Base-by-base conservation (phyloP, 2,888 invertebrate species). In the Shargacucullia verbasci region DNA sequence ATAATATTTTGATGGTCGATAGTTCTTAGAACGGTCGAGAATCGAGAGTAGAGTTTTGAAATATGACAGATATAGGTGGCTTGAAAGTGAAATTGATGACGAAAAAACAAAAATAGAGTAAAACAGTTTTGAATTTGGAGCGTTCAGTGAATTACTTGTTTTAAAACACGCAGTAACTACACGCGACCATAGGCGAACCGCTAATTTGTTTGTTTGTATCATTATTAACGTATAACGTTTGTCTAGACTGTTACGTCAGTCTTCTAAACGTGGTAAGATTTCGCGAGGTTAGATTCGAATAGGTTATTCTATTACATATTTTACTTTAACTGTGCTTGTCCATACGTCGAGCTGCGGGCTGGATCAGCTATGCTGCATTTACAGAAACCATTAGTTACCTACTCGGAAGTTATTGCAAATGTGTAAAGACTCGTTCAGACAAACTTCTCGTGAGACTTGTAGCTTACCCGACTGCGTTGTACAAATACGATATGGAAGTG, bases 381-480 rank as follows among this genome's bases (percentile, higher is more conserved):
- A 62, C 59, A 67, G 62, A 58, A 59, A 50, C 62, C 50, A 69
- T 76, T 71, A 56, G 62, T 73, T 73, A 59, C 65, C 55, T 63
- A 67, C 69, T 77, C 64, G 78, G 79, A 81, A 80, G 76, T 73
- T 60, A 70, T 78, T 62, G 68, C 70, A 55, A 73, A 70, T 64
- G 55, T 61, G 46, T 75, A 70, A 63, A 59, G 68, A 52, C 52
- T 48, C 20, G 34, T 49, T 47, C 52, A 59, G 50, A 66, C 44
- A 11, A 9, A 38, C 20, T 29, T 13, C 11, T 41, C 5, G 9
- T 13, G 9, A 43, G 20, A 20, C 20, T 20, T 20, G 20, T n/a
- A 20, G 20, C 4, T 20, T 20, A 4, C 20, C 20, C 4, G 20
- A 20, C 4, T 4, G 20, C 20, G 20, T 4, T 20, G 2, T 20